Base-by-base conservation (phyloP, 35 echinoderm and acorn worm genomes). In the Eucidaris tribuloides region DNA sequence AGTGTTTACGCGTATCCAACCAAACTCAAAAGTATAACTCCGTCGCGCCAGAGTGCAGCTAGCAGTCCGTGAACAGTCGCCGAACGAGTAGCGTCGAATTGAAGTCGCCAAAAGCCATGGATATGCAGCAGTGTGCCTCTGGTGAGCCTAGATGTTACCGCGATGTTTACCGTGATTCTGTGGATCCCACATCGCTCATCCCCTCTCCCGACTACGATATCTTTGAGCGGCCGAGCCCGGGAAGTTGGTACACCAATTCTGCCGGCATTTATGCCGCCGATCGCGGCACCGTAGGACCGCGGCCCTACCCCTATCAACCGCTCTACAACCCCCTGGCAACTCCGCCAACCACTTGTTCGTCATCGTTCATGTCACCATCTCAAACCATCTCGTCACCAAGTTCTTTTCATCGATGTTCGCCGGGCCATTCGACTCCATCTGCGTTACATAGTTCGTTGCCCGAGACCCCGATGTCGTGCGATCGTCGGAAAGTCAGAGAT, bases 1-100 rank as follows among this genome's bases (percentile, higher is more conserved):
- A 62, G 49, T 88, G 85, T 87, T 88, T 88, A 81, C 85, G 85
- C 85, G 76, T 88, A 79, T 88, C 77, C 58, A 80, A 43, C 77
- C 34, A 62, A 57, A 79, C 62, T 71, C 59, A 79, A 81, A 79
- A 81, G 76, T 46, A 81, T 62, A 62, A 88, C 65, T 84, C 61
- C 46, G 41, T 43, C 82, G 82, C 60, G 82, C 62, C 39, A 43
- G 82, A 70, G 82, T 84, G 39, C 60, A 84, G 60, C 41, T 42
- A 62, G 61, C 82, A 84, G 65, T 35, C 68, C 68, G 68, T 74
- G 68, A 7, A 42, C 22, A 35, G 68, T 74, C 68, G 37, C 37
- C 68, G 68, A 41, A 32, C 28, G 38, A 44, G 68, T 74, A 33
- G 68, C 68, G 68, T 74, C 37, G 68, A 64, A 64, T 32, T 64